These are phyloP conservation scores for Pelodytes ibericus DNA, from an alignment of 2,797 vertebrate species.

Conservation along the genomic window DNA sequence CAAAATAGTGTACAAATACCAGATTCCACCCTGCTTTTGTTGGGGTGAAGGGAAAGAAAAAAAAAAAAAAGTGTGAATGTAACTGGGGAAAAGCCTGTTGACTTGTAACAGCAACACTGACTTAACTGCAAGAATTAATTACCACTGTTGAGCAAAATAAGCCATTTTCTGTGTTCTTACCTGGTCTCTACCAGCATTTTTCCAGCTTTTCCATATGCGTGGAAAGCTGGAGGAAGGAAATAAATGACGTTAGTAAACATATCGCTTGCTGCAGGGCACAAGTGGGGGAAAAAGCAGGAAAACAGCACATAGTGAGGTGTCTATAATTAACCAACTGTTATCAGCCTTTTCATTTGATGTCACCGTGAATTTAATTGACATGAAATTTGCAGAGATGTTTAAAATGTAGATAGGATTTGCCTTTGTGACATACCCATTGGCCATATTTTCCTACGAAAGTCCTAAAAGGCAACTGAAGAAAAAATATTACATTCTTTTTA, in stretches of 20 bases:
- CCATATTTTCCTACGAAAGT: too few species aligned
- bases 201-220: conserved; percentile 92
- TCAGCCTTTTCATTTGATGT: not conserved
- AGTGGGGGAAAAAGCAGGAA: not conserved
- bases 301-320: not conserved
- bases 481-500: too few species aligned
- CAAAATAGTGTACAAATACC: too few species aligned
- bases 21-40: too few species aligned
- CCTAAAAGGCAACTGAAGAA: too few species aligned
- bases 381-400: not conserved
- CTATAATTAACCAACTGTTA: not conserved
- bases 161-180: conserved; percentile 63
- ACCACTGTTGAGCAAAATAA: not conserved
- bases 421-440: too few species aligned
- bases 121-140: conserved; percentile 19
- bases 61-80: conserved; percentile 14
- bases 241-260: not conserved
- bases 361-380: not conserved
- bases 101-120: conserved; percentile 7
- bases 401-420: not conserved
- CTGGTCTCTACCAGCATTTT: conserved; percentile 94
- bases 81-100: not conserved
- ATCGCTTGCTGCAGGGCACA: not conserved
- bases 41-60: too few species aligned
- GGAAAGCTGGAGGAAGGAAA: conserved; percentile 79